These are phyloP conservation scores for Agriotes lineatus DNA, from an alignment of 2,888 invertebrate genomes.

Conservation along the genomic window DNA sequence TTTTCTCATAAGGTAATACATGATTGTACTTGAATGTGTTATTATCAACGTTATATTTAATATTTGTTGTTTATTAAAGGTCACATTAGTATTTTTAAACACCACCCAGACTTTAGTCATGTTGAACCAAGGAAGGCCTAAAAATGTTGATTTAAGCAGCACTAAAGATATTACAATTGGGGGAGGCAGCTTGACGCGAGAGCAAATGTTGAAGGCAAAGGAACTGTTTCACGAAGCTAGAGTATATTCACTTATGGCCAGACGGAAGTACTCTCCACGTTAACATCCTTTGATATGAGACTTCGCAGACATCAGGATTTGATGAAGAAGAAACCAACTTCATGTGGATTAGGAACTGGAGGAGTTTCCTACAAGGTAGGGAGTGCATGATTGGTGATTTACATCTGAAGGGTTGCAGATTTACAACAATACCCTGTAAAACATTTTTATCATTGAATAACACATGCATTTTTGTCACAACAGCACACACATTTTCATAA, in stretches of 20 bases:
- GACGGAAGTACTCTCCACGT: constrained; percentile 56
- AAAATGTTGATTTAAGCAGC: constrained; percentile 36
- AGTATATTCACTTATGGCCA: constrained; percentile 58
- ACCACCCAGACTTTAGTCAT: constrained; percentile 43
- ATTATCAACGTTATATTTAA: no score
- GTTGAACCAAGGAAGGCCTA: constrained; percentile 48
- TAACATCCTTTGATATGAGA: constrained; percentile 54
- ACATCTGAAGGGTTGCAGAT: no score
- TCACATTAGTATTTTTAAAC: constrained; percentile 47
- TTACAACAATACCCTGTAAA: no score
- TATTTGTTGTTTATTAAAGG: not conserved
- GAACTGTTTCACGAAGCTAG: constrained; percentile 59
- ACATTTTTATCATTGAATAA: no score
- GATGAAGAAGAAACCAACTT: constrained; percentile 52
- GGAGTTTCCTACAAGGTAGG: constrained; percentile 59
- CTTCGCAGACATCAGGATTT: constrained; percentile 52
- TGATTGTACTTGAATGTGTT: no score
- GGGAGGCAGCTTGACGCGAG: constrained; percentile 49
- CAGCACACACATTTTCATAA: no score
- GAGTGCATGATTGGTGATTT: no score
- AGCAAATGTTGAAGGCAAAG: constrained; percentile 51
- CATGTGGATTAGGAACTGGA: constrained; percentile 53
- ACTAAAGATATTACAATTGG: constrained; percentile 52
- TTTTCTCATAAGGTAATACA: no score
- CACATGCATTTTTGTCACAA: no score